Base-by-base conservation (phyloP, 2,888 invertebrate species). In the Lycophotia porphyrea region DNA sequence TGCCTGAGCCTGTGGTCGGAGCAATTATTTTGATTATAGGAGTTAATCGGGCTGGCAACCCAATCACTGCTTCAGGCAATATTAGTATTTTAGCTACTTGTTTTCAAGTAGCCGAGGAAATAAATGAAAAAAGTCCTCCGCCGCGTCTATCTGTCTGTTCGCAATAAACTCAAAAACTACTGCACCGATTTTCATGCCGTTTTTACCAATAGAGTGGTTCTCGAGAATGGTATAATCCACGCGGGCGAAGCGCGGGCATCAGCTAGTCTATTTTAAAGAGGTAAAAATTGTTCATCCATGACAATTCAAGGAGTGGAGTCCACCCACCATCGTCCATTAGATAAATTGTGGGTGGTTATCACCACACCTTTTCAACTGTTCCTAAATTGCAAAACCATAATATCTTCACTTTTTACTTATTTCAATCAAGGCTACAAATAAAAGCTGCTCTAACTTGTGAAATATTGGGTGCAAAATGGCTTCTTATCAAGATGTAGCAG, bases 1-100 rank as follows among this genome's bases (percentile, higher is more conserved):
- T 58, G 49, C 49, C 21, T 13, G 18, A 2, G 49, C 5, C 18
- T n/a, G 39, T 39, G 60, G 70, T 36, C 1, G 24, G 5, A 44
- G 67, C 67, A 64, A 78, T 80, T 80, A 80, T 67, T 67, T 60
- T 80, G 83, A 80, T 80, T 82, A 68, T 47, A 27, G 36, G 21
- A 42, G 24, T 80, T 70, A 60, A 66, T 52, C 34, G 44, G 31
- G 31, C n/a, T 61, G 76, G 65, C 39, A 58, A 55, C 36, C 42
- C 39, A 77, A 69, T 82, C 82, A 60, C 27, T 34, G 82, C 69
- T 70, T 21, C 2, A 21, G 65, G 80, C 65, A 36, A 75, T 75
- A 27, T 58, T 70, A 34, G 9, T 65, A 47, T 31, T 52, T 52
- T 21, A 7, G 1, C 4, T 72, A 49, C 49, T 49, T 49, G 49